Evolutionary conservation across 1,140 invertebrate species (phyloP).

Genomic region (Monochamus saltuarius): DNA sequence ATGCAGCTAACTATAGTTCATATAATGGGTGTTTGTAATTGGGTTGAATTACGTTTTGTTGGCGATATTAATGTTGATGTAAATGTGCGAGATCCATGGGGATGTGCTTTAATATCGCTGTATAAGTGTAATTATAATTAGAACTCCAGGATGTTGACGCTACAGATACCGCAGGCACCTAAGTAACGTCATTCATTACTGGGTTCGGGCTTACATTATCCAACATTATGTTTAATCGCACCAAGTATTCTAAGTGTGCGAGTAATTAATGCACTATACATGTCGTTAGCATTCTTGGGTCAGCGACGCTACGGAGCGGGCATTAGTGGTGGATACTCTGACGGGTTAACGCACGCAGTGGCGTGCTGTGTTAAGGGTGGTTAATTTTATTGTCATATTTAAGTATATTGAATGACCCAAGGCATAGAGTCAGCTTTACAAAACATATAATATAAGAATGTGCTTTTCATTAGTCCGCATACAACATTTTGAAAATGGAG

Average conservation of each 20-base stretch:
- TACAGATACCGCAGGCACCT: slow-evolving; percentile 23
- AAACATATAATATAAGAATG: too few relatives aligned
- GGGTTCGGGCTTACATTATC: slow-evolving; percentile 36
- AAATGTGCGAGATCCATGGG: too few relatives aligned
- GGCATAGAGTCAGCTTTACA: too few relatives aligned
- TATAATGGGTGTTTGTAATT: slow-evolving; percentile 13
- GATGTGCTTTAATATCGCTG: slow-evolving; percentile 10
- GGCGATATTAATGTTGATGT: slow-evolving; percentile 8
- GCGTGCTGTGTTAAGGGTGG: neutral
- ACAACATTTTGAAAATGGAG: too few relatives aligned
- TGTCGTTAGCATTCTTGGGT: slow-evolving; percentile 40
- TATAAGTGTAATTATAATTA: slow-evolving; percentile 37
- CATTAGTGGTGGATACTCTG: neutral
- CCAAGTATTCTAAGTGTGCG: slow-evolving; percentile 47
- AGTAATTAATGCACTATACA: slow-evolving; percentile 39
- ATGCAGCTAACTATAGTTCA: neutral
- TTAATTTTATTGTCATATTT: too few relatives aligned
- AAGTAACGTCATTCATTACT: slow-evolving; percentile 41
- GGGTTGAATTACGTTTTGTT: slow-evolving; percentile 13
- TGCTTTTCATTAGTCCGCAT: too few relatives aligned
- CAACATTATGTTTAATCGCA: slow-evolving; percentile 38
- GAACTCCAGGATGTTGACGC: slow-evolving; percentile 33
- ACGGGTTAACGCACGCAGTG: neutral
- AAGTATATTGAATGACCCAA: too few relatives aligned
- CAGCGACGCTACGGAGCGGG: neutral